Evolutionary conservation across 2,113 vertebrate species (phyloP), one percentile per base, ranked within the genome.

Genomic region (Polypterus senegalus): DNA sequence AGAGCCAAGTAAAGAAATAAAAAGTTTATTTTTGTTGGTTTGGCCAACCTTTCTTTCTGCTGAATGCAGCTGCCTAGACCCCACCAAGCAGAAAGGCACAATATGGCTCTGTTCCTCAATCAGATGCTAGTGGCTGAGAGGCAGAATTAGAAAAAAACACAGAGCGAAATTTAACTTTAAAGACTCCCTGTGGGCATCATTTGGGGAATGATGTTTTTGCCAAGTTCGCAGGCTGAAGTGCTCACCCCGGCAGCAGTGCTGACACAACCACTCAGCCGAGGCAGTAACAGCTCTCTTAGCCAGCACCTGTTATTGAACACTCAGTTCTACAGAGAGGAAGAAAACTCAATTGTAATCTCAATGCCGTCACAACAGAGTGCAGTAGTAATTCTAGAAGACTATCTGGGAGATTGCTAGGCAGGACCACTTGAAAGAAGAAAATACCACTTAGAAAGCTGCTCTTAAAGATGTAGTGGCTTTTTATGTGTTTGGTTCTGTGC

Each of bases 301-400:
- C 80, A 73, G 79, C 87, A 89, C 88, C 89, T 92, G 89, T 88
- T 89, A 88, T 83, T 64, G 67, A 71, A 59, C 79, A 63, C 69
- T 83, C 74, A 76, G 54, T 80, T 68, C 75, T 80, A 83, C 78
- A 81, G 83, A 79, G 76, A 81, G 74, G 76, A 76, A 63, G 71
- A 74, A 82, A 86, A 81, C 88, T 87, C 76, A 80, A 83, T 88
- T 87, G 86, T 82, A 81, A 85, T 85, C 88, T 87, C 85, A 85
- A 74, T 79, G 81, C 80, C 86, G 85, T 89, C 78, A 75, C 79
- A 82, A 76, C 74, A 81, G 59, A 71, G 75, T 81, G 79, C 76
- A 82, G 78, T 79, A 77, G 77, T 88, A 86, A 89, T 87, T 85
- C 76, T 75, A 81, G 84, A 79, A 82, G 83, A 69, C 76, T 77